Percentiles rank a stretch among this genome's conserved stretches.
Evolutionary conservation across 2,113 vertebrate species (phyloP).

Genomic region (Anoplopoma fimbria): DNA sequence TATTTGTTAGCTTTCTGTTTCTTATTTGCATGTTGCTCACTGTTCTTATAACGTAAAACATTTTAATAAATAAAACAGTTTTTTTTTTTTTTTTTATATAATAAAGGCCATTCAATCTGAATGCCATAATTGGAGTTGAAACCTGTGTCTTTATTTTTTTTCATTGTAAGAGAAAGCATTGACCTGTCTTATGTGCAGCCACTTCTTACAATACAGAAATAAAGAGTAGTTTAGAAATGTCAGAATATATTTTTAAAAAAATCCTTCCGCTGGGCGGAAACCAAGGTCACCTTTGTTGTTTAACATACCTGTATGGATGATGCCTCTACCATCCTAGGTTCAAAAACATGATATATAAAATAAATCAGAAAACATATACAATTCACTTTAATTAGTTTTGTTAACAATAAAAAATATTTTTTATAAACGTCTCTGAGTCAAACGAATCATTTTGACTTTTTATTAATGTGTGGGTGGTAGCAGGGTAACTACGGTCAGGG

Average conservation of each 20-base stretch:
- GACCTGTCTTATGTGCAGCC: no score
- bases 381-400: background rate
- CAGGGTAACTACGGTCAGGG: background rate
- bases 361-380: background rate
- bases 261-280: no score
- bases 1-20: no score
- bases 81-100: no score
- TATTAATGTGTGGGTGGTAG: background rate
- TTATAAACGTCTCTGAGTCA: background rate
- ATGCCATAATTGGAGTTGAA: no score
- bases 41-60: no score
- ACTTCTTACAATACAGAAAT: background rate
- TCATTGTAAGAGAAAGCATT: no score
- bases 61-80: no score
- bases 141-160: no score
- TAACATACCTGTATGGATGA: background rate
- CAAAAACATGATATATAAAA: background rate
- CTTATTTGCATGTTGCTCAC: no score
- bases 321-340: background rate
- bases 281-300: background rate
- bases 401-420: background rate
- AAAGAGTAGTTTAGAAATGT: background rate
- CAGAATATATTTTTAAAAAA: background rate
- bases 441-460: background rate
- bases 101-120: no score